Conservation (phyloP, 2,797 vertebrate species). For the Leucoraja ocellata region DNA sequence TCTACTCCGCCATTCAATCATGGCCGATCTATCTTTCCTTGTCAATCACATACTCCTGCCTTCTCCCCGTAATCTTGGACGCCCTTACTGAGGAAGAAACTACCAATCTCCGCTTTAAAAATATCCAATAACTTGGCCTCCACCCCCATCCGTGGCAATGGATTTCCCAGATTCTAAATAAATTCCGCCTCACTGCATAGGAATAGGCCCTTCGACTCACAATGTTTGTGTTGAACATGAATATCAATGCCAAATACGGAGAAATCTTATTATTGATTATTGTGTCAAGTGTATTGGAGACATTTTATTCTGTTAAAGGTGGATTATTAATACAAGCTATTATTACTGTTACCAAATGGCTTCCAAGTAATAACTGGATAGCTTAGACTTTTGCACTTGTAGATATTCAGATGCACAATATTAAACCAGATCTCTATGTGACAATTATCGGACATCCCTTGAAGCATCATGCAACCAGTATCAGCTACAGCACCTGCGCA, state of each 20-base stretch:
- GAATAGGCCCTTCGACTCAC: too few species aligned
- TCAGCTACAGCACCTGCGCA: neutral
- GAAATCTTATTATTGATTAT: too few species aligned
- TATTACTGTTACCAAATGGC: too few species aligned
- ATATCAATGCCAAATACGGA: too few species aligned
- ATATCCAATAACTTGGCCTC: too few species aligned
- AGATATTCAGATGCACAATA: neutral
- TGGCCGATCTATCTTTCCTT: neutral
- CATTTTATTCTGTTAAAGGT: too few species aligned
- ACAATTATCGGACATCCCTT: neutral
- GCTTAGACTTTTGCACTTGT: neutral
- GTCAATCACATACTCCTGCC: neutral
- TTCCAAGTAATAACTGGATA: neutral
- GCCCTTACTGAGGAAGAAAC: neutral
- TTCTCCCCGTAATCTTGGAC: neutral
- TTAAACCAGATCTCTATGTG: neutral
- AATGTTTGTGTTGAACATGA: too few species aligned
- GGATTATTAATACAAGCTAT: too few species aligned
- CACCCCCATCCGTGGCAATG: too few species aligned
- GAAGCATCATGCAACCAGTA: neutral
- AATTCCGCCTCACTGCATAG: too few species aligned
- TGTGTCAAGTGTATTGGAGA: too few species aligned
- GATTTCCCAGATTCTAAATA: too few species aligned
- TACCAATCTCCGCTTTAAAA: neutral
- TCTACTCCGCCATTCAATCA: neutral